Evolutionary conservation across 1,140 invertebrate genomes (phyloP).

Genomic region (Spodoptera frugiperda): DNA sequence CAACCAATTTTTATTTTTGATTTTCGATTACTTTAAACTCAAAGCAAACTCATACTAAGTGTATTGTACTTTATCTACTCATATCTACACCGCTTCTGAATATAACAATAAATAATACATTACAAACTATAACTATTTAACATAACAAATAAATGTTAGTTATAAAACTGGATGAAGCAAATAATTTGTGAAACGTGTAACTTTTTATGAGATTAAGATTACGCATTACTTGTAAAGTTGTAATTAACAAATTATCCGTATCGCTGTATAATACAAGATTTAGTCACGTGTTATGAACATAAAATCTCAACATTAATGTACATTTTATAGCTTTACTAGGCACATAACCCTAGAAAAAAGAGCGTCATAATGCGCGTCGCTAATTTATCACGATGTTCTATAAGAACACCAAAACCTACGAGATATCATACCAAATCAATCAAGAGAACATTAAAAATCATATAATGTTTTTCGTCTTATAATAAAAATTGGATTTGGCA

Average conservation of each 20-base stretch:
- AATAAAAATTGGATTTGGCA: conserved; percentile 54
- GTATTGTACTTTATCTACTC: too few species aligned
- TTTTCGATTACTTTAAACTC: too few species aligned
- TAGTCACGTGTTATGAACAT: conserved; percentile 41
- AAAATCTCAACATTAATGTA: conserved; percentile 39
- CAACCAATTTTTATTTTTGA: too few species aligned
- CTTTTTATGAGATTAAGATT: neutral
- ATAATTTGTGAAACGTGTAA: neutral
- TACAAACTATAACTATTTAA: too few species aligned
- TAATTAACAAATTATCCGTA: conserved; percentile 37
- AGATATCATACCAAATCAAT: conserved; percentile 38
- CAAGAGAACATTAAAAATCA: conserved; percentile 25
- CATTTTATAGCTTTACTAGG: conserved; percentile 25
- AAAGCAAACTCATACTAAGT: too few species aligned
- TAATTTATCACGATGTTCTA: conserved; percentile 42
- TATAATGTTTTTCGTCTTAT: conserved; percentile 44
- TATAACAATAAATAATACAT: too few species aligned
- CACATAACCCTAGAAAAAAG: conserved; percentile 37
- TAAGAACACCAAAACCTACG: conserved; percentile 11
- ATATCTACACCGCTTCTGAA: too few species aligned
- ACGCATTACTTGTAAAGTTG: neutral
- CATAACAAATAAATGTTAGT: too few species aligned
- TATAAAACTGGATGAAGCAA: neutral
- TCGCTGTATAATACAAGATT: conserved; percentile 10
- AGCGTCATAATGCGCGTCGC: conserved; percentile 10